Evolutionary conservation across 2,113 vertebrate species (phyloP).

Genomic region (Callopanchax toddi): DNA sequence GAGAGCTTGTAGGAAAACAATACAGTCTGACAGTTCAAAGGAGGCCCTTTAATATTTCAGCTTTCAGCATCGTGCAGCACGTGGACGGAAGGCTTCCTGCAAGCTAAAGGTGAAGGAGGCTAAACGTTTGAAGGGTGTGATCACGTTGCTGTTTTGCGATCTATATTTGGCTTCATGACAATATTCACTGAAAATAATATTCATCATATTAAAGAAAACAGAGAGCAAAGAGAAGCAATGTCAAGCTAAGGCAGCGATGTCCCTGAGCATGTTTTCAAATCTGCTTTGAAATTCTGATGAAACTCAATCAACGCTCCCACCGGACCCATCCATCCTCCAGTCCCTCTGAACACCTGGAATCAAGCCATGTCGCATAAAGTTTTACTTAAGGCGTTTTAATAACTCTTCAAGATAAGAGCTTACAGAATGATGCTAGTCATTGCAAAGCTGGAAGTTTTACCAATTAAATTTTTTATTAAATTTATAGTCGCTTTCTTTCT

Average conservation of each 20-base stretch:
- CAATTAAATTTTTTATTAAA: background rate
- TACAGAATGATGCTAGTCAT: slow-evolving; percentile 38
- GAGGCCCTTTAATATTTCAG: slow-evolving; percentile 72
- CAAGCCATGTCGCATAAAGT: slow-evolving; percentile 16
- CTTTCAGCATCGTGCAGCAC: slow-evolving; percentile 1
- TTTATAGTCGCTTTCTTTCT: background rate
- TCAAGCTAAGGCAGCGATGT: background rate
- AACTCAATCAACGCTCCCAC: slow-evolving; percentile 9
- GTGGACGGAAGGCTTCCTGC: slow-evolving; percentile 7
- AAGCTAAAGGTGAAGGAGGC: slow-evolving; percentile 43
- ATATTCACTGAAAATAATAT: background rate
- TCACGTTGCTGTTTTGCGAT: background rate
- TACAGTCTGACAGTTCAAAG: slow-evolving; percentile 77
- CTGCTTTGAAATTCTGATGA: background rate
- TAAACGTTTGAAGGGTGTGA: slow-evolving; percentile 23
- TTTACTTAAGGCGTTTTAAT: background rate
- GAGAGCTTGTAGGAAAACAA: slow-evolving; percentile 70
- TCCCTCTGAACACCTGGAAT: slow-evolving; percentile 15
- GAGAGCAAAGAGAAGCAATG: background rate
- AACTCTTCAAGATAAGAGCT: slow-evolving; percentile 24
- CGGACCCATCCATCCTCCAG: slow-evolving; percentile 3
- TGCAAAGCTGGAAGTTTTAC: background rate
- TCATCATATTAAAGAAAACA: background rate
- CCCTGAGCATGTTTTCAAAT: background rate
- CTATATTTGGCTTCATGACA: slow-evolving; percentile 7